These are phyloP conservation scores for Ophiodon elongatus DNA, from an alignment of 2,113 vertebrate species.

Conservation along the genomic window DNA sequence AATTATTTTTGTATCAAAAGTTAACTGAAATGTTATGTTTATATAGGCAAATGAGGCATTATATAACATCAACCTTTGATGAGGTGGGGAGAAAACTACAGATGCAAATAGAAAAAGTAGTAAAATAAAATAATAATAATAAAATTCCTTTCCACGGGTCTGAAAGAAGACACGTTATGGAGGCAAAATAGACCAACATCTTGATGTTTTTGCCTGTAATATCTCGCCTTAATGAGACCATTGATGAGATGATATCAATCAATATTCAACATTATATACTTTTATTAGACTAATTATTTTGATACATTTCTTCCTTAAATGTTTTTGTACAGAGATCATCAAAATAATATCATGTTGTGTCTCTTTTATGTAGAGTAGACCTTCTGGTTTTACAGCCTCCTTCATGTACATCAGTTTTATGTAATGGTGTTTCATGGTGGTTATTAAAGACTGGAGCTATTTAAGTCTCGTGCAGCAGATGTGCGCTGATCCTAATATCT, in stretches of 20 bases:
- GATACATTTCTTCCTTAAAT: background rate
- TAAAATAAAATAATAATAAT: too few relatives aligned
- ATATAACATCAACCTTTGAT: background rate
- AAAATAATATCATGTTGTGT: background rate
- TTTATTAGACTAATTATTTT: background rate
- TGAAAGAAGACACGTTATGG: background rate
- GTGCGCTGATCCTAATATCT: constrained; percentile 55
- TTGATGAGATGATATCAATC: background rate
- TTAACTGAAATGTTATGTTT: too few relatives aligned
- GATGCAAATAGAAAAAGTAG: background rate
- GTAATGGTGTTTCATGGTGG: background rate
- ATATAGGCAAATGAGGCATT: background rate
- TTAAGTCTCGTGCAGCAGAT: constrained; percentile 63
- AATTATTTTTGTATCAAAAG: too few relatives aligned
- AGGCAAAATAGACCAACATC: too few relatives aligned
- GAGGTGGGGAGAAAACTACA: background rate
- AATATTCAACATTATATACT: background rate
- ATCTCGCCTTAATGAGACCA: background rate
- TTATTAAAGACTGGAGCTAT: constrained; percentile 61
- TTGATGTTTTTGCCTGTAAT: background rate
- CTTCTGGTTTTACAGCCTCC: background rate
- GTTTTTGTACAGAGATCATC: background rate
- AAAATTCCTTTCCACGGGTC: background rate
- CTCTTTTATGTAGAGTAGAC: background rate
- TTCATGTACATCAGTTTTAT: background rate